phyloP scores from a whole-genome alignment of 2,797 vertebrate species.

The Eulemur albifrons region DNA sequence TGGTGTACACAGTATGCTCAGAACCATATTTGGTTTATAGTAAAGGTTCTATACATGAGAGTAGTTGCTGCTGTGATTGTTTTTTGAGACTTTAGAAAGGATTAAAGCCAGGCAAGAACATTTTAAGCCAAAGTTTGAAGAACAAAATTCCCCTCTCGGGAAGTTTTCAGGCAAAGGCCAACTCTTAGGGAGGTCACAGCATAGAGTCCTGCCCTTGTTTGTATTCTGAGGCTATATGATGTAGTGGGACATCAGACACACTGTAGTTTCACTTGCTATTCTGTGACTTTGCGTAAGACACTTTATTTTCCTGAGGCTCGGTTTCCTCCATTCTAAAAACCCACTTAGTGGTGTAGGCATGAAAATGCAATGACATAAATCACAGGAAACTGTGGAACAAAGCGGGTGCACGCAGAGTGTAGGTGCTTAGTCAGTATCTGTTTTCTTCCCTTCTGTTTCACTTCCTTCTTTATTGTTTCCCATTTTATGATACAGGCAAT shows the following conservation, averaged over 20 bases:
- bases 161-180: neutral
- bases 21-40: neutral
- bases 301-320: neutral
- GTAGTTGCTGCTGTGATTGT: neutral
- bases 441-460: neutral
- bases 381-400: neutral
- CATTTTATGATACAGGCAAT: neutral
- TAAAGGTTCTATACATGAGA: neutral
- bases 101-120: neutral
- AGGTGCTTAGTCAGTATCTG: too few relatives aligned
- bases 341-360: neutral
- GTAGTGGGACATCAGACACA: neutral
- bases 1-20: neutral
- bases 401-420: fast-evolving
- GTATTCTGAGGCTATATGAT: fast-evolving
- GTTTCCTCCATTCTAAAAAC: neutral
- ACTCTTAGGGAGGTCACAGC: neutral
- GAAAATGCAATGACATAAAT: neutral
- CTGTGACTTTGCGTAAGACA: neutral
- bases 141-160: neutral
- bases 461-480: neutral
- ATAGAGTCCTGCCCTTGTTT: neutral
- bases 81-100: neutral
- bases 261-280: neutral
- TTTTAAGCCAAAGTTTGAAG: neutral